A percentile compares a stretch with the other conserved stretches of the same genome.
Conservation (phyloP, 2,797 vertebrate species). For the Chromis chromis region DNA sequence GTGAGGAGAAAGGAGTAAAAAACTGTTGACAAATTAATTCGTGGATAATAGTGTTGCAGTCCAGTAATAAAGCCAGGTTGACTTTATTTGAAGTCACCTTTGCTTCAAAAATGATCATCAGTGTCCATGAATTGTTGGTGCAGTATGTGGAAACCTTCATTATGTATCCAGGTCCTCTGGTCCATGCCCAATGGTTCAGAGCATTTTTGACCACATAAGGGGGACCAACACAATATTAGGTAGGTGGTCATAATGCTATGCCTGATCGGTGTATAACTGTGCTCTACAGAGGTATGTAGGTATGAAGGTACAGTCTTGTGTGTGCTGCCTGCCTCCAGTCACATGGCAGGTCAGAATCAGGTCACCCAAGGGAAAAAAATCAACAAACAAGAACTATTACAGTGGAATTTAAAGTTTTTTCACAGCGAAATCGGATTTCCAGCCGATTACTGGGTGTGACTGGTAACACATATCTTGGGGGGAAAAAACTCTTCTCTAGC, state of each 20-base stretch:
- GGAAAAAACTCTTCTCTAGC: background rate
- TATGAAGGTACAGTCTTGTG: constrained; percentile 11
- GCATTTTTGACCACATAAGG: background rate
- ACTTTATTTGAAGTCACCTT: background rate
- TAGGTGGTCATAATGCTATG: too few relatives aligned
- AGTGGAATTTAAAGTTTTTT: constrained; percentile 21
- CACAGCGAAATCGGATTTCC: constrained; percentile 34
- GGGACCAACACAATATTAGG: too few relatives aligned
- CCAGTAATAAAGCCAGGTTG: background rate
- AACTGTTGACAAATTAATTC: background rate
- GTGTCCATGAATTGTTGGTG: background rate
- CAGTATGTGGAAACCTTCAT: background rate
- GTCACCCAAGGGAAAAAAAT: constrained; percentile 8
- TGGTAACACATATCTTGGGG: background rate
- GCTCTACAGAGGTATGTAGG: background rate
- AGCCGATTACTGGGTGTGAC: constrained; percentile 21
- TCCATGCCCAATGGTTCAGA: background rate
- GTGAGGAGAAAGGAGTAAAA: background rate
- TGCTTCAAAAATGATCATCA: background rate
- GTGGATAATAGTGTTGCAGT: background rate
- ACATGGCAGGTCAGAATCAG: constrained; percentile 27
- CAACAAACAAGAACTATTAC: constrained; percentile 20
- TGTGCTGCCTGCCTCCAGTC: constrained; percentile 16
- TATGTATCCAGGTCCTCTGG: background rate
- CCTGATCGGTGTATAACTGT: too few relatives aligned